These are phyloP conservation scores for Augiades crinisus DNA, from an alignment of 2,888 invertebrate genomes.

Conservation along the genomic window DNA sequence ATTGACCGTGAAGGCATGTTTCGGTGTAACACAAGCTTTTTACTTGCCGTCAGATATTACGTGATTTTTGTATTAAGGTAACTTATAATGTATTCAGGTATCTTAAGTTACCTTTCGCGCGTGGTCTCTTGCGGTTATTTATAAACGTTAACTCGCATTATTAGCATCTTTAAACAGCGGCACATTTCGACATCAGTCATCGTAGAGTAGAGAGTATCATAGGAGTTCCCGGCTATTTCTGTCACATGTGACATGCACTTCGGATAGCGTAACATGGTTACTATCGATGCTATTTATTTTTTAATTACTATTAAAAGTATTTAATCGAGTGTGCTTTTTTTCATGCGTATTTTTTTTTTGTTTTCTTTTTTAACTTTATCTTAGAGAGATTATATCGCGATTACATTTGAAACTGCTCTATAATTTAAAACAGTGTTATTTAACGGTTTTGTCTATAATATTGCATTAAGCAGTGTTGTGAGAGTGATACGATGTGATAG, in stretches of 20 bases:
- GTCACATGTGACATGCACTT: slow-evolving; percentile 47
- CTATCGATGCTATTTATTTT: slow-evolving; percentile 33
- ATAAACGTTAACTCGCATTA: slow-evolving; percentile 46
- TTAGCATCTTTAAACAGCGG: slow-evolving; percentile 50
- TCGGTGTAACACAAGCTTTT: slow-evolving; percentile 7
- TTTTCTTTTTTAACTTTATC: no score
- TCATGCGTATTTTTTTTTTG: no score
- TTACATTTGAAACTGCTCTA: no score
- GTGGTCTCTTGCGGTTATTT: slow-evolving; percentile 44
- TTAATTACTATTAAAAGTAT: neutral
- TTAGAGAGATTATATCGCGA: no score
- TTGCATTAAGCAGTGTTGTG: no score
- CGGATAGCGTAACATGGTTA: slow-evolving; percentile 57
- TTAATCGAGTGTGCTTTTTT: no score
- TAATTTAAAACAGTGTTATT: no score
- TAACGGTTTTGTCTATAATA: no score
- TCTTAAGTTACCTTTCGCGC: slow-evolving; percentile 49
- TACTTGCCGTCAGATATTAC: neutral
- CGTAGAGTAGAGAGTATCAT: slow-evolving; percentile 50
- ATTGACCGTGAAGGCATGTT: slow-evolving; percentile 31
- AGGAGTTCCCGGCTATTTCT: slow-evolving; percentile 38
- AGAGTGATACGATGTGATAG: no score
- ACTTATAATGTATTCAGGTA: slow-evolving; percentile 28
- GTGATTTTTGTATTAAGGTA: neutral
- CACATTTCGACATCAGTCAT: slow-evolving; percentile 64